Evolutionary conservation across 23 tunicate species (phyloP), one percentile per base, ranked within the genome.

Genomic region (Trididemnum miniatum): DNA sequence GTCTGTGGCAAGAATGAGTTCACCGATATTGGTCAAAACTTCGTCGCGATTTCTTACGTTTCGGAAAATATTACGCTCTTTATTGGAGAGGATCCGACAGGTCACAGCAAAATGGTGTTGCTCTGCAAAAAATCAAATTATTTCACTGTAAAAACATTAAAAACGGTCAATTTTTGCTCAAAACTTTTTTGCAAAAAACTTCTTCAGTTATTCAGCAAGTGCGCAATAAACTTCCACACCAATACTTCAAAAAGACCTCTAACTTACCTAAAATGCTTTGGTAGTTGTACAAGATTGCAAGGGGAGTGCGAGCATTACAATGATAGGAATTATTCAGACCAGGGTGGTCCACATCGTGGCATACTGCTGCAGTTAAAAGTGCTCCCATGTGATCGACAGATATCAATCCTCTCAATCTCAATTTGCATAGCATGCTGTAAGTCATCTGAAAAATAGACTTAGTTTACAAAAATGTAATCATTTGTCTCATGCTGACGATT

Each of bases 321-420:
- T 88, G 94, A 36, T 93, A 93, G 0, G 95, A 57, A 77, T 93
- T 93, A 84, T 80, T 93, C 23, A 93, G 84, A 34, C 98, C 98
- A 0, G 98, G 98, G 77, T 93, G 98, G 35, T 93, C 98, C 18
- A 93, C 98, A 39, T 93, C 98, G 77, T 93, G 98, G 75, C 98
- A 93, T 12, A 93, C 87, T 7, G 98, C 98, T 12, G 89, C 93
- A 15, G 98, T 93, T 12, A 93, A 60, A 2, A 93, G 81, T 23
- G 87, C 88, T 1, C 98, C 98, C 54, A 93, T 71, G 50, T 93
- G 77, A 51, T 93, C 93, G 80, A 88, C 98, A 20, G 87, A 79
- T 0, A 93, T 34, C 0, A 66, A 7, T 0, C 72, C 39, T 35
- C 88, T 71, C 12, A 93, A 67, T 22, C 92, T 88, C 24, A 93